Percentiles rank a stretch among this genome's conserved stretches.
Evolutionary conservation across 2,797 vertebrate species (phyloP).

Genomic region (Neosalanx taihuensis): DNA sequence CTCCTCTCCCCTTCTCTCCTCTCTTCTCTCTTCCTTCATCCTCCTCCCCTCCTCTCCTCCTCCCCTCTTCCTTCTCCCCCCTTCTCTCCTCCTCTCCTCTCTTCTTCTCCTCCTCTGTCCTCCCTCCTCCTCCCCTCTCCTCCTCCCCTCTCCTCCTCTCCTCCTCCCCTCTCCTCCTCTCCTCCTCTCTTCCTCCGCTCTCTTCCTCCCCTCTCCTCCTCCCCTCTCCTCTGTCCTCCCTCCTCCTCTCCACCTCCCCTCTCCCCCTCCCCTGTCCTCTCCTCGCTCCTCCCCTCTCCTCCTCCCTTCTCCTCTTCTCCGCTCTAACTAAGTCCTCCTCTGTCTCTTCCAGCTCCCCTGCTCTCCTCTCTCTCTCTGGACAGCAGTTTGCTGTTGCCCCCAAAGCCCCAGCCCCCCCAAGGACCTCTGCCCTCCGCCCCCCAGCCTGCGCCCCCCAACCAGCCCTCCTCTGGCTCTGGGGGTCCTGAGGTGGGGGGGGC

Average conservation of each 20-base stretch:
- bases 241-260: no score
- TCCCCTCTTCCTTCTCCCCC: neutral
- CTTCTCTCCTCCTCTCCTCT: conserved; percentile 9
- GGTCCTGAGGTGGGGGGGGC: conserved; percentile 63
- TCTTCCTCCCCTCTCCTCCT: conserved; percentile 64
- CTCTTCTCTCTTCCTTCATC: conserved; percentile 35
- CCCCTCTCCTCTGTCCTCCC: no score
- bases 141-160: no score
- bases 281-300: no score
- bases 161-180: neutral
- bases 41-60: neutral
- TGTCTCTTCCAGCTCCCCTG: conserved; percentile 80
- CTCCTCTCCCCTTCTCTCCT: neutral
- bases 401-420: conserved; percentile 76
- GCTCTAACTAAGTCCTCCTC: neutral
- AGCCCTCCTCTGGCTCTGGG: conserved; percentile 62
- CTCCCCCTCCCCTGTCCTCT: neutral
- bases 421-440: conserved; percentile 51
- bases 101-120: conserved; percentile 56
- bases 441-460: conserved; percentile 57
- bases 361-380: conserved; percentile 87
- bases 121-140: conserved; percentile 42
- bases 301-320: neutral
- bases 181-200: conserved; percentile 60
- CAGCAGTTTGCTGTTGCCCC: conserved; percentile 85